These are phyloP conservation scores for Phyllopteryx taeniolatus DNA, from an alignment of 2,113 vertebrate species.

Conservation along the genomic window DNA sequence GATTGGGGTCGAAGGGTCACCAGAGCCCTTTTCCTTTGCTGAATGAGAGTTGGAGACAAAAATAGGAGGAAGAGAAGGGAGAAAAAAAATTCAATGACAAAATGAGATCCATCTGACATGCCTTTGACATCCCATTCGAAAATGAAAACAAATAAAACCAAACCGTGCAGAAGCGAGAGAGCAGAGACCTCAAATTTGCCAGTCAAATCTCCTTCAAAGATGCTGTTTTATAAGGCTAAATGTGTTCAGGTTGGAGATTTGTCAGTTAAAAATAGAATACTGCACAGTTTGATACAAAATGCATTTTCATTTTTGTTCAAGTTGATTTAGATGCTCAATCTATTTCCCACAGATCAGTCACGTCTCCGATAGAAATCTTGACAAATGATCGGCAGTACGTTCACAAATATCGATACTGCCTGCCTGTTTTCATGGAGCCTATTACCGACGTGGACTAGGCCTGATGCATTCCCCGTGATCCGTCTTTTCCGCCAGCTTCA, in stretches of 20 bases:
- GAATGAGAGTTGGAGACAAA: conserved; percentile 32
- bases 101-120: conserved; percentile 55
- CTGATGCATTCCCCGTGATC: conserved; percentile 23
- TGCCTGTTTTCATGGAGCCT: conserved; percentile 19
- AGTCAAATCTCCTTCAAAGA: conserved; percentile 28
- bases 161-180: conserved; percentile 25
- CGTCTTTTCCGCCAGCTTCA: conserved; percentile 28
- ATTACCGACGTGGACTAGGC: conserved; percentile 20
- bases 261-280: background rate
- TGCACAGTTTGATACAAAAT: background rate
- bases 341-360: conserved; percentile 8
- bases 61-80: conserved; percentile 18
- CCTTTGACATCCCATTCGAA: conserved; percentile 52
- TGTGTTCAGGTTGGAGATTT: conserved; percentile 17
- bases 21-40: conserved; percentile 58
- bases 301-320: conserved; percentile 1
- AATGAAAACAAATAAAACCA: conserved; percentile 68
- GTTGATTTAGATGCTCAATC: conserved; percentile 8
- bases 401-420: background rate
- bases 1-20: conserved; percentile 69
- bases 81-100: conserved; percentile 45
- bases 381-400: background rate
- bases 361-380: background rate
- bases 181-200: conserved; percentile 21
- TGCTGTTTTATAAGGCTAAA: conserved; percentile 17